Evolutionary conservation across 2,113 vertebrate species (phyloP), one percentile per base, ranked within the genome.

Genomic region (Brienomyrus brachyistius): DNA sequence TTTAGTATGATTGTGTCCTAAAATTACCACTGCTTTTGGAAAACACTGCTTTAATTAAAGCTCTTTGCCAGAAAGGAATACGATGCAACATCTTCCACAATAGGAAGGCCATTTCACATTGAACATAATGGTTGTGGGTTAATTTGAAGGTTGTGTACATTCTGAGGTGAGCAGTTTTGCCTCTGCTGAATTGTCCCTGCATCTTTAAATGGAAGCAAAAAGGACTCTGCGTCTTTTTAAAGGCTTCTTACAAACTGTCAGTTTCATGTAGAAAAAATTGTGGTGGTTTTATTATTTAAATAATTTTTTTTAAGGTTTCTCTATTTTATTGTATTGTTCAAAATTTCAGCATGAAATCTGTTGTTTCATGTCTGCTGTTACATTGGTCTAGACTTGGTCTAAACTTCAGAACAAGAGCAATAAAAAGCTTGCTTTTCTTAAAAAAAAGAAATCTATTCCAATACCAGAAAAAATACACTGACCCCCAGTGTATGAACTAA

Each of bases 1-100:
- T 95, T 96, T 95, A 91, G 92, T 92, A 92, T 94, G 94, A 95
- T 94, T 94, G 94, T 94, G 85, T 95, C 95, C 92, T 93, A 93
- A 95, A 95, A 95, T 95, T 93, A 93, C 91, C 90, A 92, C 94
- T 95, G 94, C 93, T 95, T 95, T 95, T 94, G 94, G 95, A 95
- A 94, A 94, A 94, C 93, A 92, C 92, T 91, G 92, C 92, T 92
- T 96, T 96, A 94, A 95, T 95, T 96, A 95, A 95, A 95, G 95
- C 95, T 93, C 93, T 96, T 94, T 92, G 92, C 94, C 94, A 88
- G 90, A 92, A 92, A 21, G 45, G 95, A 95, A 94, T 94, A 94
- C 93, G 93, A 95, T 95, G 94, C 94, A 91, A 94, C 94, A 93
- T 95, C 91, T 92, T 93, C 89, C 90, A 96, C 95, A 96, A 96